Evolutionary conservation across 2,113 vertebrate species (phyloP), one percentile per base, ranked within the genome.

Genomic region (Mionectes macconnelli): DNA sequence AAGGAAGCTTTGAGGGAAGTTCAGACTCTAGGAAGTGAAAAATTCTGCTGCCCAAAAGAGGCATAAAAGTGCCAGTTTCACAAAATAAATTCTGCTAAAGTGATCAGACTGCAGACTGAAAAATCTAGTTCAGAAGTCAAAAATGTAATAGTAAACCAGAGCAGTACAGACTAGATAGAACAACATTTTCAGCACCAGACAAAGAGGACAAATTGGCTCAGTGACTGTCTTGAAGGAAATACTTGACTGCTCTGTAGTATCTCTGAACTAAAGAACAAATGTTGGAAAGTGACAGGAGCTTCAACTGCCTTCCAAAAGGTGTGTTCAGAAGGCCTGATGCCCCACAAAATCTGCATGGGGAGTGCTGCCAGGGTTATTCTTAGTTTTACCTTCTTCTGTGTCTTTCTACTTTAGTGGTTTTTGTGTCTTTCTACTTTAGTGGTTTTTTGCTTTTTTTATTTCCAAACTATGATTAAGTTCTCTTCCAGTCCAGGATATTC

Each of bases 31-130:
- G 82, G 77, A 77, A 94, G 94, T 87, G 76, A 97, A 97, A 91
- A 82, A 57, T 88, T 83, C 59, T 95, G 56, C 84, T 87, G 75
- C 89, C 91, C 49, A 76, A 82, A 95, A 94, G 59, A 96, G 84
- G 95, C 63, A 75, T 55, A 82, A 77, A 75, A 86, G 94, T 91
- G 93, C 90, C 87, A 91, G 79, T 87, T 92, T 93, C 79, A 93
- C 55, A 74, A 94, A 96, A 89, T 62, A 95, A 84, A 76, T 56
- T 97, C 97, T 98, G 97, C 88, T 98, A 96, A 94, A 98, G 95
- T 82, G 88, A 97, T 98, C 96, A 98, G 90, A 85, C 94, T 84
- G 50, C 42, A 84, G 89, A 77, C 72, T 97, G 75, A 96, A 97
- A 95, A 93, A 94, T 89, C 77, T 81, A 89, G 88, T 94, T 96